A percentile compares a stretch with the other conserved stretches of the same genome.
phyloP scores from a whole-genome alignment of 2,888 invertebrate genomes.

The Trachelus iudaicus region DNA sequence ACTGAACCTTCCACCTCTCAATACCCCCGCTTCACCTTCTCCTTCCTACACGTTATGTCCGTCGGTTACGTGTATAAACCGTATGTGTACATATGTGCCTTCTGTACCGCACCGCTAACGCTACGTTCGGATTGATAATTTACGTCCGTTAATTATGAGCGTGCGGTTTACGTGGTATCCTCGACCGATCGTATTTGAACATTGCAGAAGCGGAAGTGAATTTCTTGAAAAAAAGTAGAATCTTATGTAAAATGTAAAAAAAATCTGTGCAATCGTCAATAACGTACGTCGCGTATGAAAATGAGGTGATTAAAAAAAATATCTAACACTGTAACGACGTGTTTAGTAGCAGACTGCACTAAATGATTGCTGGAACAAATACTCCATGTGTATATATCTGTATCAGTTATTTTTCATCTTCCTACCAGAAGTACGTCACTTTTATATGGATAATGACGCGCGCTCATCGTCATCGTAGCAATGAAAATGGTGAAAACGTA shows the following conservation, averaged over 20 bases:
- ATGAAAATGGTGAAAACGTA: neutral
- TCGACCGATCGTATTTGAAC: neutral
- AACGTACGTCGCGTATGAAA: neutral
- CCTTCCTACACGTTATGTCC: neutral
- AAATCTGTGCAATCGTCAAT: neutral
- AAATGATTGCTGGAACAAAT: neutral
- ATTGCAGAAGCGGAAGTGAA: neutral
- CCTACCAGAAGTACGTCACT: neutral
- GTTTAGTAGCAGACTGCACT: neutral
- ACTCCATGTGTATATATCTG: neutral
- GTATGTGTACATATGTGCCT: conserved; percentile 36
- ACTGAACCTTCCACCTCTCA: conserved; percentile 34
- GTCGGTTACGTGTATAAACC: conserved; percentile 33
- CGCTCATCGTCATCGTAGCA: neutral
- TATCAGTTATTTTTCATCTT: neutral
- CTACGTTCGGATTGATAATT: conserved; percentile 64
- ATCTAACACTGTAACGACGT: neutral
- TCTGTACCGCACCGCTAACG: conserved; percentile 50
- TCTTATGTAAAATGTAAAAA: neutral
- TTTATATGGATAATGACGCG: neutral
- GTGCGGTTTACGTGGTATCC: conserved; percentile 42
- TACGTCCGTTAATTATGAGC: conserved; percentile 64
- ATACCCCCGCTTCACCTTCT: conserved; percentile 8
- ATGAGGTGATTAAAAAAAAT: neutral
- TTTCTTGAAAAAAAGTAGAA: neutral